Conservation (phyloP, 2,888 invertebrate genomes). For the Odontothrips loti region DNA sequence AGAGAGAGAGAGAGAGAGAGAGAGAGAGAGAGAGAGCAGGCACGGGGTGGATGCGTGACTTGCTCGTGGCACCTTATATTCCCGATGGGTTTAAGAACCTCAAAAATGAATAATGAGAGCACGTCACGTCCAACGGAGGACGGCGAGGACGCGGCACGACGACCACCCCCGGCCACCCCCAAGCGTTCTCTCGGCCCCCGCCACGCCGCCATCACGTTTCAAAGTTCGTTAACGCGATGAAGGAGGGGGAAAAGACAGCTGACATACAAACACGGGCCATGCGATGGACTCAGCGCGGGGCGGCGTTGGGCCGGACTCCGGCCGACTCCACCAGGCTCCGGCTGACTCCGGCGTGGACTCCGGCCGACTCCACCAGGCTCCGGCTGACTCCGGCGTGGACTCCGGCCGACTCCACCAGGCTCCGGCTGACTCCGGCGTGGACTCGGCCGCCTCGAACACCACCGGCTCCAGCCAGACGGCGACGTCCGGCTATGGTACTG, state of each 20-base stretch:
- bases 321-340: no score
- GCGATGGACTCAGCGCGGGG: no score
- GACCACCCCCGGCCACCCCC: neutral
- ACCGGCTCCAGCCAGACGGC: no score
- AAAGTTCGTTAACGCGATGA: conserved; percentile 26
- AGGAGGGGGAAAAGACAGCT: conserved; percentile 13
- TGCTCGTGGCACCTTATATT: neutral
- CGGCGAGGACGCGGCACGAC: neutral
- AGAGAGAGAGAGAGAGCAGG: neutral
- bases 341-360: no score
- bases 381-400: no score
- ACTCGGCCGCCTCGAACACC: no score
- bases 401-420: no score
- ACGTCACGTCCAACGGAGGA: neutral
- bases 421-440: no score
- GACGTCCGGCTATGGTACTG: no score
- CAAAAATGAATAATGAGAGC: conserved; percentile 23
- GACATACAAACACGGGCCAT: conserved; percentile 6
- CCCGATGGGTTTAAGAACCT: conserved; percentile 24
- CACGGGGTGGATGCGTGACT: conserved; percentile 17
- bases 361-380: no score
- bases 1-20: neutral
- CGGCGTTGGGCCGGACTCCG: neutral
- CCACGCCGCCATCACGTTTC: conserved; percentile 20
- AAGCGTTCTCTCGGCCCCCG: neutral